Base-by-base conservation (phyloP, 1,140 invertebrate species). In the Chlorops oryzae region DNA sequence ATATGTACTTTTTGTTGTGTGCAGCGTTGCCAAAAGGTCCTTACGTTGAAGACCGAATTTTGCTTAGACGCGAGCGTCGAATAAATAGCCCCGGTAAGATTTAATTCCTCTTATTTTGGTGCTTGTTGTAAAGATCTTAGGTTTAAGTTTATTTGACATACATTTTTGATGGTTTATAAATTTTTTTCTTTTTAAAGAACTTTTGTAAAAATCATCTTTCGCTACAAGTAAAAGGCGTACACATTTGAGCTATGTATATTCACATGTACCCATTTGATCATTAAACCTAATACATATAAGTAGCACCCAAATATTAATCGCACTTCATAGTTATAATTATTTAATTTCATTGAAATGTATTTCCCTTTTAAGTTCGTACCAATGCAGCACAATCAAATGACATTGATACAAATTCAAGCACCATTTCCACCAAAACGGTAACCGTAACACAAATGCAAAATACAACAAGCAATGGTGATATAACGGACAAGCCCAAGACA, bases 61-160 rank as follows among this genome's bases (percentile, higher is more conserved):
- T 70, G 15, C 66, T 69, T 57, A 65, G 66, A 58, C 66, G 66
- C 49, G 66, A 70, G 53, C 55, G 63, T 44, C 66, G 66, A 41
- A 59, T 70, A 54, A 59, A 56, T n/a, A 70, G 66, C 59, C 66
- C 66, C 34, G 66, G 66, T 70, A 70, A 70, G 66, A n/a, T n/a
- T n/a, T n/a, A n/a, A n/a, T n/a, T n/a, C n/a, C n/a, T n/a, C n/a
- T n/a, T n/a, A n/a, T n/a, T n/a, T n/a, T n/a, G n/a, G n/a, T n/a
- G n/a, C n/a, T n/a, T n/a, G n/a, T n/a, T n/a, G n/a, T n/a, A n/a
- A n/a, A n/a, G n/a, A n/a, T n/a, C n/a, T n/a, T n/a, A n/a, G n/a
- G n/a, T n/a, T n/a, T n/a, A n/a, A n/a, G n/a, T n/a, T n/a, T n/a
- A n/a, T n/a, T n/a, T n/a, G n/a, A n/a, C n/a, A n/a, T n/a, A n/a